Evolutionary conservation across 2,888 invertebrate genomes (phyloP), one percentile per base, ranked within the genome.

Genomic region (Hyalella azteca): DNA sequence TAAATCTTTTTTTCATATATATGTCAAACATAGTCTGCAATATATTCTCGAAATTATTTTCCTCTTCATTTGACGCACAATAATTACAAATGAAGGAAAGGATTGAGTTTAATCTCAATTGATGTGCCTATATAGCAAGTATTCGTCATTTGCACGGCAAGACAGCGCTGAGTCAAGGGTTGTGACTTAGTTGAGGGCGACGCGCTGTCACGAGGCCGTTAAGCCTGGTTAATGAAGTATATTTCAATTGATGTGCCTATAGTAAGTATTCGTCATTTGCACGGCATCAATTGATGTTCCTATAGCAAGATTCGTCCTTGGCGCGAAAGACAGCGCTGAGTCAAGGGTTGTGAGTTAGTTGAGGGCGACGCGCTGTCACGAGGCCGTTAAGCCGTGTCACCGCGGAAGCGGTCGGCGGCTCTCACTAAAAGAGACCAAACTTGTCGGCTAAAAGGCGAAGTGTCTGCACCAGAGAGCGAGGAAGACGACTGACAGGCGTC

Each of bases 371-470:
- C 36, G 66, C 66, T 66, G 66, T 66, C 66, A 66, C 66, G 39
- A 66, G 36, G 13, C 36, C 32, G 66, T 32, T 36, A 36, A 32
- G 36, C 66, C 66, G 66, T 66, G 66, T 66, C 66, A 66, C 66
- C 66, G 36, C 36, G 36, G 66, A 66, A 66, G 66, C 36, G 66
- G 66, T 19, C n/a, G 5, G 66, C 66, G 36, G 66, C 66, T 29
- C 36, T 36, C 15, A 32, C 13, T 36, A 32, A 36, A 66, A 66
- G 29, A 36, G 19, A 36, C 32, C 66, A 66, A 66, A 66, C 66
- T 66, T 66, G 66, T 66, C 66, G 36, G 36, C 36, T 36, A 66
- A 66, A 66, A 66, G 66, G 66, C 66, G 66, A 66, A 66, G 66
- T 66, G 66, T 66, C 66, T 66, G 36, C 36, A 36, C 36, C 66